Evolutionary conservation across 2,888 invertebrate species (phyloP).

Genomic region (Agonopterix subpropinquella): DNA sequence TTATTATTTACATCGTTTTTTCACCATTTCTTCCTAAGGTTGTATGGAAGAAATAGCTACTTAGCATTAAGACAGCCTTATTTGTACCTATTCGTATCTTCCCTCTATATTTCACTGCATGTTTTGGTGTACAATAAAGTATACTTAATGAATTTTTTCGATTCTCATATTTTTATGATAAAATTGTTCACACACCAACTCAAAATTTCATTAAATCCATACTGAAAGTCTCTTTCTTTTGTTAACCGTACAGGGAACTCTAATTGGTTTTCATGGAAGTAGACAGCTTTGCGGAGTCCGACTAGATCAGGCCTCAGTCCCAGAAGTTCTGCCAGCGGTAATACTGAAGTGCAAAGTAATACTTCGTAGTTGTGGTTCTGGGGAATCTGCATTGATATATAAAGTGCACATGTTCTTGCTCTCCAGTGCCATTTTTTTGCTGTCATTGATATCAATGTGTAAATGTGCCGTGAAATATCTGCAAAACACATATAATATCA

Average conservation of each 20-base stretch:
- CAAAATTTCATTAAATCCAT: slow-evolving; percentile 79
- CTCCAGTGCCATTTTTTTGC: slow-evolving; percentile 88
- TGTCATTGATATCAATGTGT: slow-evolving; percentile 69
- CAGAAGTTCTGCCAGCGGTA: slow-evolving; percentile 81
- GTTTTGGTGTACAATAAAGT: not conserved
- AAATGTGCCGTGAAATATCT: slow-evolving; percentile 12
- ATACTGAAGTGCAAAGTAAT: slow-evolving; percentile 80
- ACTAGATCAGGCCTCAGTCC: slow-evolving; percentile 79
- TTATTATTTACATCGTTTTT: no score
- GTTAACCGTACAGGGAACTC: slow-evolving; percentile 80
- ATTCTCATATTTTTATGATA: not conserved
- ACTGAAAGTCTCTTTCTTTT: slow-evolving; percentile 83
- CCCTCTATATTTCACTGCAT: no score
- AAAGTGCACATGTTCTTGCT: slow-evolving; percentile 80
- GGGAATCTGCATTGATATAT: slow-evolving; percentile 77
- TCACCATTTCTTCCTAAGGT: no score
- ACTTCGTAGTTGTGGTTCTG: slow-evolving; percentile 60
- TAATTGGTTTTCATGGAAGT: slow-evolving; percentile 87
- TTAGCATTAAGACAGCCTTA: no score
- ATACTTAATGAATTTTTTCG: not conserved
- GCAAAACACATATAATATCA: no score
- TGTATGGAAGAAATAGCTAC: no score
- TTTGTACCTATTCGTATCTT: no score
- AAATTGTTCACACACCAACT: slow-evolving; percentile 6
- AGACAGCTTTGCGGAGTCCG: slow-evolving; percentile 77